Conservation (phyloP, 2,797 vertebrate genomes). For the Atherinosoma microstoma region DNA sequence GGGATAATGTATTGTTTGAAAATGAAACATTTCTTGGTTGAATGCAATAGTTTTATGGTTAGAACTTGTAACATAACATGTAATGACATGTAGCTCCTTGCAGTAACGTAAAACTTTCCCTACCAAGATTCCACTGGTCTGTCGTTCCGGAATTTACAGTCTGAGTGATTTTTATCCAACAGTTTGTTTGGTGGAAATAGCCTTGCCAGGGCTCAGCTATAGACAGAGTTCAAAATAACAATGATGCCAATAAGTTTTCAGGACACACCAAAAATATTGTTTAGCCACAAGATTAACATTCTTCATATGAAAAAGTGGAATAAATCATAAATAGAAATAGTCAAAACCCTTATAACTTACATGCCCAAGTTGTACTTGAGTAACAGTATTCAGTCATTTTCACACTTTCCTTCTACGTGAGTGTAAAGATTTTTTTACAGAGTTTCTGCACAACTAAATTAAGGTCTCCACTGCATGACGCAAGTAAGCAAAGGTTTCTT, state of each 20-base stretch:
- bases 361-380: background rate
- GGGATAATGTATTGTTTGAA: too few species aligned
- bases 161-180: too few species aligned
- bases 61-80: too few species aligned
- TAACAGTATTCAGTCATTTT: background rate
- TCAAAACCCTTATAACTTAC: background rate
- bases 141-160: too few species aligned
- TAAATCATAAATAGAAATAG: background rate
- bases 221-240: too few species aligned
- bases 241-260: background rate
- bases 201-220: too few species aligned
- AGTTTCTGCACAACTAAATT: conserved; percentile 57
- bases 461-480: conserved; percentile 49
- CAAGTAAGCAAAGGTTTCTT: conserved; percentile 50
- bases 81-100: too few species aligned
- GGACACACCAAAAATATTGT: background rate
- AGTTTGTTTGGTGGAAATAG: too few species aligned
- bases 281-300: background rate
- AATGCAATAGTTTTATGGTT: too few species aligned
- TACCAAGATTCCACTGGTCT: too few species aligned
- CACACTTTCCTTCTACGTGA: background rate
- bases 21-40: too few species aligned
- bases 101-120: too few species aligned
- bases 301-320: background rate
- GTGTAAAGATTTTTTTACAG: background rate